A percentile compares a stretch with the other conserved stretches of the same genome.
Conservation (phyloP, 2,888 invertebrate species). For the Hydroisotoma schaefferi region DNA sequence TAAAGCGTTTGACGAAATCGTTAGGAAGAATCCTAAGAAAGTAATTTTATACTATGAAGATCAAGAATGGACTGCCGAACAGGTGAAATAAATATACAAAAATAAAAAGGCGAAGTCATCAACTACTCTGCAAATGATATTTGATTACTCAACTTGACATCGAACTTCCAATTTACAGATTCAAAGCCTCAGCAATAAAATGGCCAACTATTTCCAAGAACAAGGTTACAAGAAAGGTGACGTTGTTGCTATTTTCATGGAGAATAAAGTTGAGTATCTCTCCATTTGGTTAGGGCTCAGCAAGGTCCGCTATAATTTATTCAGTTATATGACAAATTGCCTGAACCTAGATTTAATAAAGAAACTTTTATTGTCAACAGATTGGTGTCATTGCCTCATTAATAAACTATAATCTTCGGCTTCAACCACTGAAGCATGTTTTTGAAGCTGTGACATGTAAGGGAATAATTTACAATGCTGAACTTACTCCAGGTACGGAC, state of each 20-base stretch:
- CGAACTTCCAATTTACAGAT: too few relatives aligned
- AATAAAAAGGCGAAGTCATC: too few relatives aligned
- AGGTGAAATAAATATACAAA: conserved; percentile 4
- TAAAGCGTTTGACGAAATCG: conserved; percentile 55
- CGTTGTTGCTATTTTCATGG: conserved; percentile 83
- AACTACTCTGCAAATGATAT: neutral
- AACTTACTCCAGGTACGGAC: conserved; percentile 54
- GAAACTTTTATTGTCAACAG: conserved; percentile 53
- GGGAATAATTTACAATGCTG: conserved; percentile 74
- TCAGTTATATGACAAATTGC: neutral
- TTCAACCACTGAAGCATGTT: conserved; percentile 79
- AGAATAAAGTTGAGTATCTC: conserved; percentile 87
- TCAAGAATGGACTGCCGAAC: conserved; percentile 65
- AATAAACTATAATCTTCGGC: conserved; percentile 87
- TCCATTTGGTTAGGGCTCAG: conserved; percentile 83
- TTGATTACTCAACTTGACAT: too few relatives aligned
- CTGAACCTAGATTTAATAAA: neutral
- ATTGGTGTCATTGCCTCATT: conserved; percentile 78
- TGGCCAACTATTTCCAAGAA: conserved; percentile 8
- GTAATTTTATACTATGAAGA: conserved; percentile 76
- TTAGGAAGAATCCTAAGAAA: conserved; percentile 75
- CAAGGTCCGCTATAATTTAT: conserved; percentile 18
- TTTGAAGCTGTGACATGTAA: conserved; percentile 81
- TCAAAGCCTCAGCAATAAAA: neutral
- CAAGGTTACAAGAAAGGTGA: conserved; percentile 83